These are phyloP conservation scores for Indri indri DNA, from an alignment of 2,113 vertebrate species.

Conservation along the genomic window DNA sequence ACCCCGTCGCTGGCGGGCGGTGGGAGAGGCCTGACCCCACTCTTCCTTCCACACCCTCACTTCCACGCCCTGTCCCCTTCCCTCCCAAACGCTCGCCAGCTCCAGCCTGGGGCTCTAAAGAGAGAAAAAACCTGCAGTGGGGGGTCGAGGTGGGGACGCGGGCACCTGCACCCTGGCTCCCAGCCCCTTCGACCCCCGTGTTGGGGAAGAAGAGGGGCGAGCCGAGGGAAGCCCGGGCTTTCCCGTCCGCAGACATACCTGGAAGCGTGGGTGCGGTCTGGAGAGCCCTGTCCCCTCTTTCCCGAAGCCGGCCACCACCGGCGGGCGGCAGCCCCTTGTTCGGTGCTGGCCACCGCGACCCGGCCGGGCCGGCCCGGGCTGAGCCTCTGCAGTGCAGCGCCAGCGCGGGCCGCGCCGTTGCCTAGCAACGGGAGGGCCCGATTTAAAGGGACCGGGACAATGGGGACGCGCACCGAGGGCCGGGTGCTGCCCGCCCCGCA, in stretches of 20 bases:
- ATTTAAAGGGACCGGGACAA: conserved; percentile 65
- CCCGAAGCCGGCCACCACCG: background rate
- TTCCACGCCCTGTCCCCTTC: background rate
- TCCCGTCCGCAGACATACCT: conserved; percentile 54
- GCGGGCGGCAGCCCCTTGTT: background rate
- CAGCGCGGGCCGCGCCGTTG: conserved; percentile 42
- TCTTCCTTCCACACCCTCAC: background rate
- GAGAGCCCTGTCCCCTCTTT: background rate
- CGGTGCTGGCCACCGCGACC: background rate
- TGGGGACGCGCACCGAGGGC: no score
- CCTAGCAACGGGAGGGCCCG: conserved; percentile 55
- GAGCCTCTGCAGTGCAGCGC: conserved; percentile 68
- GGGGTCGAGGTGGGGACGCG: background rate
- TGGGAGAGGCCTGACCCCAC: background rate
- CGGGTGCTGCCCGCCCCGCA: background rate
- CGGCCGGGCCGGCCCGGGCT: background rate
- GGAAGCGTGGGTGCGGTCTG: background rate
- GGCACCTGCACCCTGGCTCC: background rate
- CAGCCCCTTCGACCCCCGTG: background rate
- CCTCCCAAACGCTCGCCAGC: background rate
- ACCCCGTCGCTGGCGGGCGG: background rate
- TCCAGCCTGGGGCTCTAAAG: background rate
- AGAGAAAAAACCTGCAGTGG: background rate
- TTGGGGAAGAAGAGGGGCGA: background rate
- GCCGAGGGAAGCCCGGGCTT: background rate